Evolutionary conservation across 1,140 invertebrate species (phyloP), one percentile per base, ranked within the genome.

Genomic region (Holotrichia oblita): DNA sequence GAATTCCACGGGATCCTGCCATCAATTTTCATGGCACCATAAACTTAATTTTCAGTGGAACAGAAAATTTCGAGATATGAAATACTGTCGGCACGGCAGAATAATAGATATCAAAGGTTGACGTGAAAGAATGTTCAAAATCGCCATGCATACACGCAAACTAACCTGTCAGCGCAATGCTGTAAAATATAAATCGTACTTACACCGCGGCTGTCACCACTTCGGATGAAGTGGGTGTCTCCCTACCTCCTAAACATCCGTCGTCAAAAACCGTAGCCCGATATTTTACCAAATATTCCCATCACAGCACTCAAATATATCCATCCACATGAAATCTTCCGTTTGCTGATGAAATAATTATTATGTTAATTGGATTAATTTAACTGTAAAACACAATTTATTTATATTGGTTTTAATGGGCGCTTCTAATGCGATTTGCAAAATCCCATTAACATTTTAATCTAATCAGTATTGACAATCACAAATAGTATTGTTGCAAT

Each of bases 61-160:
- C 3, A 24, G 61, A 9, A 22, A 69, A 69, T 69, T 69, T 69
- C 61, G 22, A 8, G 61, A n/a, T 55, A 14, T 55, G 3, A 24
- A 64, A 64, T 7, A 27, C 61, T 27, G 20, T 27, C 22, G 7
- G 12, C 61, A 8, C 61, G 12, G 8, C 22, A 10, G 61, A 69
- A 69, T 69, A 69, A 69, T 69, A 69, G 61, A 27, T 22, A 69
- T 8, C 61, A 69, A 69, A 69, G 22, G 6, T 22, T 34, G 20
- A 69, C 61, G 9, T 22, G 6, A 69, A 22, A n/a, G 3, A 61
- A 20, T 22, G 59, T 22, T 61, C 4, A 20, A 69, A 69, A 69
- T 27, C 22, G 17, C 7, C 17, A n/a, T 61, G 17, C 61, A 27
- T 7, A 69, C 61, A 27, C 12, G 10, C 61, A 14, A 69, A 69